Evolutionary conservation across 2,113 vertebrate species (phyloP), one percentile per base, ranked within the genome.

Genomic region (Geococcyx californianus): DNA sequence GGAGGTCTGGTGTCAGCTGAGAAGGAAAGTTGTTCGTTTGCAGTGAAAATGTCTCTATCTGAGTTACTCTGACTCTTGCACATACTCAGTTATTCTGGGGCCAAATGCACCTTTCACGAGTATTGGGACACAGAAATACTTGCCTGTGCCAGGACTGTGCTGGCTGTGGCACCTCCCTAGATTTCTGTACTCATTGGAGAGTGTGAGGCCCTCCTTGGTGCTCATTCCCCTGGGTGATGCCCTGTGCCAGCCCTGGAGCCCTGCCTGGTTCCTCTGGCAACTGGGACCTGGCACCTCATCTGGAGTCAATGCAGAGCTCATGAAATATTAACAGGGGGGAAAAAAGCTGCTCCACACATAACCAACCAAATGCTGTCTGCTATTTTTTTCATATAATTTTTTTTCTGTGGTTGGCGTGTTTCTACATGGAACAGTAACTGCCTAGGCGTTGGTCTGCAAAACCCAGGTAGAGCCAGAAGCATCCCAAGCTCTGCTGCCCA

Each of bases 191-290:
- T 29, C 4, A 0, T 45, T 10, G 74, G 56, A 36, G 40, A 78
- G 33, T n/a, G 2, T 28, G 18, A 68, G 74, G 66, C 31, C 21
- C 51, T 29, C 31, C 31, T 16, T 3, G 1, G 63, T 9, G 15
- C 40, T 59, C 4, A 1, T 49, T 69, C 49, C 47, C 9, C 33
- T 0, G 0, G 20, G 26, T 56, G 9, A 40, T 0, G 2, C 20
- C 34, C 36, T 3, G 1, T 19, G 58, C 7, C n/a, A 29, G 5
- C 38, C 45, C 74, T 4, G 0, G 24, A 42, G 58, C 51, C 55
- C 58, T 4, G 42, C 63, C 64, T 1, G 0, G 52, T 58, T 76
- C 42, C 55, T 38, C 33, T 0, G 0, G 28, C 0, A 1, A 45
- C 12, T n/a, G 5, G 49, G 14, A 49, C 40, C 33, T 3, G 25